Evolutionary conservation across 2,113 vertebrate species (phyloP), one percentile per base, ranked within the genome.

Genomic region (Pelusios castaneus): DNA sequence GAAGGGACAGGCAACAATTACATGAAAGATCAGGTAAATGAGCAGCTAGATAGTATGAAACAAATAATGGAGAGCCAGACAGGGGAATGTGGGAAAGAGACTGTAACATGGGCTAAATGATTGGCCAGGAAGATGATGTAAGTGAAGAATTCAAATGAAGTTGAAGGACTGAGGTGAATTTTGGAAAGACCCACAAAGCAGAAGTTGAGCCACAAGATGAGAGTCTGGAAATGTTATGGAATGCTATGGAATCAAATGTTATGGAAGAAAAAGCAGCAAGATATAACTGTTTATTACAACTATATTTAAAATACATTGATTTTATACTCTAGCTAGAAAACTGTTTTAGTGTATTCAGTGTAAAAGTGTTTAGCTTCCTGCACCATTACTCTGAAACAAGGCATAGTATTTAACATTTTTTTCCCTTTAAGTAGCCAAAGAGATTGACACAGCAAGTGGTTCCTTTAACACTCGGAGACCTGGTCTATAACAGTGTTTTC

Each of bases 1-100:
- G 10, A 77, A 82, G 76, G 63, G 29, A 1, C 34, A 58, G 43
- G 7, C 83, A 85, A 73, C 10, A 75, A 43, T 10, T 52, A 0
- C 25, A 84, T 76, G 1, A 51, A 2, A 91, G 52, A 90, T n/a
- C n/a, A 84, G 63, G 12, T 27, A 87, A 67, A 6, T 24, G 88
- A 0, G 5, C 85, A 34, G 2, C 34, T 67, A 67, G 63, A 16
- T 21, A 4, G 31, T 8, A 38, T 67, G 34, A 16, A 67, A 16
- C 63, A 38, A 38, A 21, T 9, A 27, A 25, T 34, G 2, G 63
- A 91, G 95, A 9, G 47, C 85, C 13, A 47, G 3, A 49, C 2
- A 7, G 85, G 4, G 11, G 2, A 89, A 67, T 4, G 82, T 0
- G 5, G 16, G 38, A 76, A 10, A 47, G 12, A 47, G 24, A 54